These are phyloP conservation scores for Falco columbarius DNA, from an alignment of 2,797 vertebrate genomes.

Conservation along the genomic window DNA sequence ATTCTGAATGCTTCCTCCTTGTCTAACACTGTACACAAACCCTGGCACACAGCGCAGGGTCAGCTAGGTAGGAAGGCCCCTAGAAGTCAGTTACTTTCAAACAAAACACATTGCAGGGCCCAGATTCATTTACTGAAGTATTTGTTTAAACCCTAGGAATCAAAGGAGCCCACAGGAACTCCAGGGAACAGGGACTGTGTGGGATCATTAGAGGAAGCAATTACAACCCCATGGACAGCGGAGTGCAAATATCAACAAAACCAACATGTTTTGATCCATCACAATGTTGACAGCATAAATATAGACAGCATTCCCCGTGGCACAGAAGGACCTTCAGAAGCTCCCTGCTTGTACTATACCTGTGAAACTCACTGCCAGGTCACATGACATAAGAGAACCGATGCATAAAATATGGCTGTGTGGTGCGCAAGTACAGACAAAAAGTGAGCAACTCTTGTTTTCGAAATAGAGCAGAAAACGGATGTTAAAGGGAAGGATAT, in stretches of 20 bases:
- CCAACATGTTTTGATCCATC: not conserved
- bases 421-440: not conserved
- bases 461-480: not conserved
- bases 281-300: not conserved
- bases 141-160: not conserved
- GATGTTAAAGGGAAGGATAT: not conserved
- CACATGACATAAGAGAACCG: accelerated
- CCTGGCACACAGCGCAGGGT: accelerated
- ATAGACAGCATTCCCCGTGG: not conserved
- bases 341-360: not conserved
- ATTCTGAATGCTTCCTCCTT: not conserved
- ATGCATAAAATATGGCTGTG: not conserved
- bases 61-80: not conserved
- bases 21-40: not conserved
- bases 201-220: not conserved
- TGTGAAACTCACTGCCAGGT: not conserved
- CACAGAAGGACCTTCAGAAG: not conserved
- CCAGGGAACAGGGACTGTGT: not conserved
- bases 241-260: not conserved
- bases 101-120: not conserved
- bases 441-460: not conserved
- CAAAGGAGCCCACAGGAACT: not conserved
- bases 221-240: not conserved
- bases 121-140: not conserved
- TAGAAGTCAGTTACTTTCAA: not conserved